These are phyloP conservation scores for Sceliomorpha sp. DNA, from an alignment of 2,888 invertebrate species.

Conservation along the genomic window DNA sequence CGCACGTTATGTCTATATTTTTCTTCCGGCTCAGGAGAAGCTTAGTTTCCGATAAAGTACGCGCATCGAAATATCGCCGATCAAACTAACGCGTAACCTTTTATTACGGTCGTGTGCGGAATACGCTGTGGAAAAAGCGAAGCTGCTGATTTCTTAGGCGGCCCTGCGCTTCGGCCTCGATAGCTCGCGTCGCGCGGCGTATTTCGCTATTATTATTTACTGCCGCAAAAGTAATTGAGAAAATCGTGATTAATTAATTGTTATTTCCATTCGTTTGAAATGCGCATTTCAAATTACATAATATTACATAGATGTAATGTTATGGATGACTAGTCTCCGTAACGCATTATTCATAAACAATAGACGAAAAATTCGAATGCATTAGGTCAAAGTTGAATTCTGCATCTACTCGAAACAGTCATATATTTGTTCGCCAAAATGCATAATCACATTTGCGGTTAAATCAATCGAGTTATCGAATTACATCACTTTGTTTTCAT, in stretches of 20 bases:
- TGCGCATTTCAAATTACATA: too few relatives aligned
- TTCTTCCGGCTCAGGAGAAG: slow-evolving; percentile 1
- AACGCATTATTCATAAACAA: slow-evolving; percentile 45
- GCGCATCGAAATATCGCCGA: background rate
- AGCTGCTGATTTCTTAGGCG: background rate
- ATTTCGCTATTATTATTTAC: slow-evolving; percentile 29
- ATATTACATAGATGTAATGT: slow-evolving; percentile 32
- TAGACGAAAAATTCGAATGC: slow-evolving; percentile 46
- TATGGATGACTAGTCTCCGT: slow-evolving; percentile 39
- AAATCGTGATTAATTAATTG: slow-evolving; percentile 46
- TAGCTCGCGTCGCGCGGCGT: slow-evolving; percentile 1
- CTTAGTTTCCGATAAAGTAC: slow-evolving; percentile 6
- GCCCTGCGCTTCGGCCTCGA: too few relatives aligned
- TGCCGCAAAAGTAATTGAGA: slow-evolving; percentile 40
- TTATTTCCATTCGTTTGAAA: slow-evolving; percentile 45
- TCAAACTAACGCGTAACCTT: too few relatives aligned
- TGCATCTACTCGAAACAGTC: slow-evolving; percentile 37
- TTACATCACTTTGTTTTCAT: slow-evolving; percentile 50
- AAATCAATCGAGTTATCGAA: slow-evolving; percentile 49
- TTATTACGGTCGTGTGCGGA: too few relatives aligned
- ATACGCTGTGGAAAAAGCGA: too few relatives aligned
- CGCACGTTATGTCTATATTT: background rate
- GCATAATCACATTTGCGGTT: slow-evolving; percentile 45
- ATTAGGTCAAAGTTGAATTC: slow-evolving; percentile 49
- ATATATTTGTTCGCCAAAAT: slow-evolving; percentile 48